Conservation (phyloP, 92 coral and sea anemone genomes). For the Blastomussa wellsi region DNA sequence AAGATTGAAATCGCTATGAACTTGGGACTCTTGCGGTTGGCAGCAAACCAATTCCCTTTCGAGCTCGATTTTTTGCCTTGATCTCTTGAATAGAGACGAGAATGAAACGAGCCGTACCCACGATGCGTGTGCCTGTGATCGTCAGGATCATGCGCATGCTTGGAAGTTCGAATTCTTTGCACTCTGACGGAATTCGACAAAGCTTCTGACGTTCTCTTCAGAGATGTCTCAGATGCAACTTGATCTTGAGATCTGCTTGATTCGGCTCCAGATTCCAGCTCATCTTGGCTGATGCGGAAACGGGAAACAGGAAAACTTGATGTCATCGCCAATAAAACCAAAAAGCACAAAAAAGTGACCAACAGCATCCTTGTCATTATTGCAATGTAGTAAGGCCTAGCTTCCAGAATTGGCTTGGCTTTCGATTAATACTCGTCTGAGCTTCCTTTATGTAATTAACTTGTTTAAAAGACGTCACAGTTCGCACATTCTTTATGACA, state of each 20-base stretch:
- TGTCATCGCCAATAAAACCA: slow-evolving; percentile 3
- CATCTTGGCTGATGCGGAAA: background rate
- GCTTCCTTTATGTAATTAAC: background rate
- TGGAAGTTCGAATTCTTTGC: background rate
- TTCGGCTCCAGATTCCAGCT: background rate
- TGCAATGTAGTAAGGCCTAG: background rate
- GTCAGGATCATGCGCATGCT: background rate
- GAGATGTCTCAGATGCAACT: background rate
- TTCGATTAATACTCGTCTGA: background rate
- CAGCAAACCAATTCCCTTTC: background rate
- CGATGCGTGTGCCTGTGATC: background rate
- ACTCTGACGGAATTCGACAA: background rate
- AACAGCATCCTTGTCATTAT: background rate
- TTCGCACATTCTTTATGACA: background rate
- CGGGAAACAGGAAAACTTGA: slow-evolving; percentile 15
- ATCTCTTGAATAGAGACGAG: slow-evolving; percentile 21
- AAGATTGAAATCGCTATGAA: slow-evolving; percentile 16
- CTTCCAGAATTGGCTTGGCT: background rate
- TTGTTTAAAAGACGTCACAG: slow-evolving; percentile 20
- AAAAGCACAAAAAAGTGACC: background rate
- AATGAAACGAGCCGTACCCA: background rate
- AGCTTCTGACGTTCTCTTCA: background rate
- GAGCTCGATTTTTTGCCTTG: background rate
- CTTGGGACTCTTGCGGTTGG: slow-evolving; percentile 5
- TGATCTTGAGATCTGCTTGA: background rate